Percentiles rank a stretch among this genome's conserved stretches.
Evolutionary conservation across 2,113 vertebrate species (phyloP).

Genomic region (Nansenia antarctica): DNA sequence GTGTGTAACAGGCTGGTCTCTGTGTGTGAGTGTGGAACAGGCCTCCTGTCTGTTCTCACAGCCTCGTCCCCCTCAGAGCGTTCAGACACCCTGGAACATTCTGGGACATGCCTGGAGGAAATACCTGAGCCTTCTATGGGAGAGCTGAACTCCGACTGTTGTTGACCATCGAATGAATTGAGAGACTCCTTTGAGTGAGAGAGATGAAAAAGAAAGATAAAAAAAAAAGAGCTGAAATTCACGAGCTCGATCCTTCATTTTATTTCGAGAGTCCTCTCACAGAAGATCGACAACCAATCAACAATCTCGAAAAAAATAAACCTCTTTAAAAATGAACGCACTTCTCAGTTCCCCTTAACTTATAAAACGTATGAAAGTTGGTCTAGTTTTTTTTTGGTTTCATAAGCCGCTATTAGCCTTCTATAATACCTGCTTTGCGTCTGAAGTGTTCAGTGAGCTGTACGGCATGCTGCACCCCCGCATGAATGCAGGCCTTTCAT

Average conservation of each 20-base stretch:
- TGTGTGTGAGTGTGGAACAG: conserved; percentile 67
- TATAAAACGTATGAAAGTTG: no score
- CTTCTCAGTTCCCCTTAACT: no score
- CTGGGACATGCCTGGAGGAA: conserved; percentile 54
- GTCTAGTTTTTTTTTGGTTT: conserved; percentile 55
- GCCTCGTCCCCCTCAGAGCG: conserved; percentile 45
- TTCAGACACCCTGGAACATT: conserved; percentile 49
- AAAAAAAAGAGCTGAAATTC: no score
- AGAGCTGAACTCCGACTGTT: neutral
- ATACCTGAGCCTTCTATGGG: conserved; percentile 34
- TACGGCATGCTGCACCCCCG: conserved; percentile 42
- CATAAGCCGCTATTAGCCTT: conserved; percentile 18
- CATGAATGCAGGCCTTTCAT: conserved; percentile 77
- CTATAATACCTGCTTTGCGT: conserved; percentile 58
- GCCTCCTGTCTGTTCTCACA: conserved; percentile 67
- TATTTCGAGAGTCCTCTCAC: no score
- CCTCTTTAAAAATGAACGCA: no score
- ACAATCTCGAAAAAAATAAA: no score
- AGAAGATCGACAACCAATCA: no score
- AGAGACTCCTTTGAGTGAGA: no score
- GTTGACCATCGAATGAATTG: no score
- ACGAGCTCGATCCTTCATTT: no score
- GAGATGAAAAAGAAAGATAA: no score
- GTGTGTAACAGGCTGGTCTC: conserved; percentile 60
- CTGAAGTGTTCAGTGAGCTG: conserved; percentile 46